Evolutionary conservation across 30 jellyfish, hydroid and myxozoan species (phyloP).

Genomic region (Thelohanellus kitauei): DNA sequence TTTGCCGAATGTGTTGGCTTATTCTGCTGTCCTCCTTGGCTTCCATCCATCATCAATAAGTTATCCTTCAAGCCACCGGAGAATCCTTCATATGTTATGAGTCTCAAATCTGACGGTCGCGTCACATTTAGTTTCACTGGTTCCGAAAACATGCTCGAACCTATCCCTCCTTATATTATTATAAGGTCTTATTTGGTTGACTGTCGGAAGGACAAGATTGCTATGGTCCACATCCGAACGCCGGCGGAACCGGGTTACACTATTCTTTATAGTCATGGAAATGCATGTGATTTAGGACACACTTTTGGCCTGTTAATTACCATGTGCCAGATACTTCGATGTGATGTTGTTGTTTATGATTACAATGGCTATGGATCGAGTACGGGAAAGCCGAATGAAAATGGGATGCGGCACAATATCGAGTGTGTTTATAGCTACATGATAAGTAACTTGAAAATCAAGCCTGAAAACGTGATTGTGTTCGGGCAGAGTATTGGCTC

Average conservation of each 20-base stretch:
- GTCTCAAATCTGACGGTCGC: slow-evolving; percentile 79
- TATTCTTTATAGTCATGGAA: slow-evolving; percentile 63
- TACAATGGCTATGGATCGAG: slow-evolving; percentile 89
- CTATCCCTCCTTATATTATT: too few relatives aligned
- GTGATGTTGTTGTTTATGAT: slow-evolving; percentile 68
- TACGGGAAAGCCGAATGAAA: slow-evolving; percentile 76
- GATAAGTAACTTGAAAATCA: slow-evolving; percentile 54
- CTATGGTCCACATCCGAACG: slow-evolving; percentile 65
- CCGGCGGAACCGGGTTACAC: slow-evolving; percentile 72
- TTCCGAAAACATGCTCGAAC: too few relatives aligned
- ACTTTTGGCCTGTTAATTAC: slow-evolving; percentile 87
- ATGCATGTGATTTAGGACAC: slow-evolving; percentile 92
- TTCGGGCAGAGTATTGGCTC: slow-evolving; percentile 94
- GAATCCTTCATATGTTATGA: slow-evolving; percentile 77
- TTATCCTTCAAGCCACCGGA: slow-evolving; percentile 94
- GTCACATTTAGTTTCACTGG: slow-evolving; percentile 90
- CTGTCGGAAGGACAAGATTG: slow-evolving; percentile 46
- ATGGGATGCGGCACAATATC: slow-evolving; percentile 40
- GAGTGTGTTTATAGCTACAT: slow-evolving; percentile 82
- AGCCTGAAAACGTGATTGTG: slow-evolving; percentile 51
- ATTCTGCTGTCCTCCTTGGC: slow-evolving; percentile 97
- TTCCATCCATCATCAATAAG: slow-evolving; percentile 51
- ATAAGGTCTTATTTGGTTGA: too few relatives aligned
- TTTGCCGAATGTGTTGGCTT: too few relatives aligned
- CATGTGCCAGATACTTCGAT: slow-evolving; percentile 46